Conservation (phyloP, 1,140 invertebrate genomes). For the Liolophura sinensis region DNA sequence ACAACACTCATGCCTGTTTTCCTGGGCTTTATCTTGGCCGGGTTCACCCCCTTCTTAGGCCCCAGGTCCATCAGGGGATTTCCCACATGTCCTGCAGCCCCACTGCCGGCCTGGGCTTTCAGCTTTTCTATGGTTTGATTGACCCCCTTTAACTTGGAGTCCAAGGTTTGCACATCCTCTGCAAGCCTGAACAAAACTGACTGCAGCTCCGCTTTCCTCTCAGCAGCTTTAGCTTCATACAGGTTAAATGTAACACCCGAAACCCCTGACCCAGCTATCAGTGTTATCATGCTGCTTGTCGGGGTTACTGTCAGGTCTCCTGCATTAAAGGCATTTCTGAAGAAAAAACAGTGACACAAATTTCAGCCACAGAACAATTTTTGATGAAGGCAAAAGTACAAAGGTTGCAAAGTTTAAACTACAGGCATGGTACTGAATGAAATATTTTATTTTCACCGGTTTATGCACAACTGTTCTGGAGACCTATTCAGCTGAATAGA, state of each 20-base stretch:
- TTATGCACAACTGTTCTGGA: too few relatives aligned
- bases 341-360: too few relatives aligned
- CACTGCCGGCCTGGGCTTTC: constrained; percentile 23
- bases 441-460: too few relatives aligned
- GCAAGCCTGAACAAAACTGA: constrained; percentile 42
- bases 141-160: constrained; percentile 29
- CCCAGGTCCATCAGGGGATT: constrained; percentile 35
- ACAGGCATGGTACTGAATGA: too few relatives aligned
- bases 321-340: constrained; percentile 40
- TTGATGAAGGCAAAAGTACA: too few relatives aligned
- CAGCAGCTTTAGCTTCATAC: constrained; percentile 46
- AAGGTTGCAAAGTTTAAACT: too few relatives aligned
- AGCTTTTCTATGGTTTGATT: constrained; percentile 40
- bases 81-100: constrained; percentile 12
- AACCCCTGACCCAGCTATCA: constrained; percentile 39
- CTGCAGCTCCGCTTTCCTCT: constrained; percentile 45
- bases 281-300: constrained; percentile 36
- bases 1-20: constrained; percentile 53
- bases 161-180: constrained; percentile 25
- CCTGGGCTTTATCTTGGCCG: constrained; percentile 36
- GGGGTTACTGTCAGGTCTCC: constrained; percentile 34
- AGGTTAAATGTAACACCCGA: constrained; percentile 34
- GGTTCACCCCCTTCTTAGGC: constrained; percentile 31
- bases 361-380: too few relatives aligned
- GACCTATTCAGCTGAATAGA: constrained; percentile 40